A percentile compares a stretch with the other conserved stretches of the same genome.
Evolutionary conservation across 1,140 invertebrate genomes (phyloP).

Genomic region (Hylaeus anthracinus): DNA sequence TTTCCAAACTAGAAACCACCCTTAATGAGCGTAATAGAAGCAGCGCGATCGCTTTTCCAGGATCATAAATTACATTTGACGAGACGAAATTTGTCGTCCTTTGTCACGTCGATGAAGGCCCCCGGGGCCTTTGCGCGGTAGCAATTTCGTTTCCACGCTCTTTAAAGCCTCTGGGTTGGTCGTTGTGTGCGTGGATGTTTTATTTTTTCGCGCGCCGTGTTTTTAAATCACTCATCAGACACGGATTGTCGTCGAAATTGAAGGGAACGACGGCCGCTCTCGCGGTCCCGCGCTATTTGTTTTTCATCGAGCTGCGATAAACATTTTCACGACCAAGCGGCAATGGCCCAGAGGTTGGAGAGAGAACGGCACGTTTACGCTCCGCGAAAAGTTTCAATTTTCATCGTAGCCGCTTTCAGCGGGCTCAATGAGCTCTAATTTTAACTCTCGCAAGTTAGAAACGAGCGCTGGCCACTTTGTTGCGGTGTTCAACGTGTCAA

Average conservation of each 20-base stretch:
- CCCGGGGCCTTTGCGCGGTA: too few relatives aligned
- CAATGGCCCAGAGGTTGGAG: neutral
- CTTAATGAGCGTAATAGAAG: too few relatives aligned
- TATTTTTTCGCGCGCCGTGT: neutral
- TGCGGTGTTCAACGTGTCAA: neutral
- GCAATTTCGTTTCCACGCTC: neutral
- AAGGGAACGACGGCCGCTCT: neutral
- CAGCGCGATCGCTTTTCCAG: slow-evolving; percentile 8
- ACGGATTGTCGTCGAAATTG: slow-evolving; percentile 14
- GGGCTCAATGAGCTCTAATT: too few relatives aligned
- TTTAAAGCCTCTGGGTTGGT: neutral
- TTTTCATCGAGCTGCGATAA: slow-evolving; percentile 8
- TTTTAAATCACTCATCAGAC: slow-evolving; percentile 33
- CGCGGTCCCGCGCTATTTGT: neutral
- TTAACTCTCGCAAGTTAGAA: too few relatives aligned
- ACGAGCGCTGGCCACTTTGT: neutral
- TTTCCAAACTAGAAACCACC: too few relatives aligned
- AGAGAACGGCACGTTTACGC: neutral
- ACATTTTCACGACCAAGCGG: slow-evolving; percentile 15
- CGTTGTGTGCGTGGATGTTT: too few relatives aligned
- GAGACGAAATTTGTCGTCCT: slow-evolving; percentile 12
- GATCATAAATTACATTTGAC: slow-evolving; percentile 33
- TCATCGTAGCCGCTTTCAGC: neutral
- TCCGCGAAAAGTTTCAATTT: neutral
- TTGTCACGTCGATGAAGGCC: neutral